Base-by-base conservation (phyloP, 2,888 invertebrate species). In the Suillia variegata region DNA sequence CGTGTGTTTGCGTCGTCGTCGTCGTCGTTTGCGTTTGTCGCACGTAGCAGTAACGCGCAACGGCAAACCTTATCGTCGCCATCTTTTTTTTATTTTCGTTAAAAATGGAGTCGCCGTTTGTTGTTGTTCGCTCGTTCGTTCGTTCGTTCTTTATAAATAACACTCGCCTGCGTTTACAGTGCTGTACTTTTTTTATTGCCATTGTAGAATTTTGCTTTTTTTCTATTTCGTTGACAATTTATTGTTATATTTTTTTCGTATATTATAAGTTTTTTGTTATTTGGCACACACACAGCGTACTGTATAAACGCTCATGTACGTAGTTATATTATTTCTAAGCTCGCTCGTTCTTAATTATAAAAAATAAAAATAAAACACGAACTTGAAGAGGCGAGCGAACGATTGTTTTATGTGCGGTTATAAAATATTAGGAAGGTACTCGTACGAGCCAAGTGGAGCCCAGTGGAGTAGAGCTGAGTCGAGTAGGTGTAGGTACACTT, bases 41-140 rank as follows among this genome's bases (percentile, higher is more conserved):
- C n/a, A n/a, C n/a, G n/a, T n/a, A n/a, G n/a, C n/a, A n/a, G n/a
- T n/a, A n/a, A n/a, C n/a, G n/a, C n/a, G n/a, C n/a, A n/a, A n/a
- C n/a, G 26, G 38, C 38, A 38, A 12, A 18, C 31, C 66, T 70
- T 70, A 69, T 70, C 69, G 63, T 63, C 65, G 69, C 70, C 71
- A 70, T 70, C 70, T 69, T 68, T 68, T 10, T 26, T 10, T 26
- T 6, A 10, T 26, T 26, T 26, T 10, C 38, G 4, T 38, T 38
- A 8, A 38, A 38, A 38, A 38, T 38, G 38, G 38, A 38, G 38
- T 38, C 38, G 38, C 12, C n/a, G n/a, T n/a, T n/a, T n/a, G n/a
- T n/a, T n/a, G n/a, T n/a, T n/a, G n/a, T n/a, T n/a, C n/a, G n/a
- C n/a, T n/a, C n/a, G n/a, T n/a, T n/a, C n/a, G n/a, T n/a, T n/a